A percentile compares a stretch with the other conserved stretches of the same genome.
phyloP scores from a whole-genome alignment of 2,113 vertebrate species.

The Pygoscelis antarcticus region DNA sequence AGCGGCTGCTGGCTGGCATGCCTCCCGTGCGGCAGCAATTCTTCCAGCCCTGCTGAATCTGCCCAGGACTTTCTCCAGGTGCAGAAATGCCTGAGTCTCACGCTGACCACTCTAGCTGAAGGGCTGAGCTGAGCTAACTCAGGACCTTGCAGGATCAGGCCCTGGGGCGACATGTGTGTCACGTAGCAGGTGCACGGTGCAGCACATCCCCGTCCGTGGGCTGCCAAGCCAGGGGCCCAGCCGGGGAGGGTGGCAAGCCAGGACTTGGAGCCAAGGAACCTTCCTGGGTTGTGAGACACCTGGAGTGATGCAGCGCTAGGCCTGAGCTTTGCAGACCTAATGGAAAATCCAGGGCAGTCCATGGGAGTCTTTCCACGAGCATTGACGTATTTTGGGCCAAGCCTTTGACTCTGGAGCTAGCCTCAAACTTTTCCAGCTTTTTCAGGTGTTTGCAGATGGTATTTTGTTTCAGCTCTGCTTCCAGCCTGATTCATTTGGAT shows the following conservation, averaged over 20 bases:
- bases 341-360: neutral
- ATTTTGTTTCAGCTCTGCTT: neutral
- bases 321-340: neutral
- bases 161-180: fast-evolving
- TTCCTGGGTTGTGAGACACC: neutral
- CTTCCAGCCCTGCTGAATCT: neutral
- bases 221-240: neutral
- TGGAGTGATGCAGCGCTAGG: neutral
- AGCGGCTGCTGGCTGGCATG: neutral
- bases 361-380: neutral
- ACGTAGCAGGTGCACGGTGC: neutral
- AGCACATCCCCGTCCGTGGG: neutral
- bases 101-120: neutral
- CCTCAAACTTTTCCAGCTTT: neutral
- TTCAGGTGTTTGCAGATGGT: neutral
- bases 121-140: neutral
- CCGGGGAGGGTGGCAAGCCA: neutral
- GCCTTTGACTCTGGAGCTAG: neutral
- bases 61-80: neutral
- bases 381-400: neutral
- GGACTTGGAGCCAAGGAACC: neutral
- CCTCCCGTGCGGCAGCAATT: neutral
- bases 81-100: neutral
- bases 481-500: neutral
- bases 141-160: neutral